Evolutionary conservation across 1,140 invertebrate species (phyloP).

Genomic region (Zaprionus kolodkinae): DNA sequence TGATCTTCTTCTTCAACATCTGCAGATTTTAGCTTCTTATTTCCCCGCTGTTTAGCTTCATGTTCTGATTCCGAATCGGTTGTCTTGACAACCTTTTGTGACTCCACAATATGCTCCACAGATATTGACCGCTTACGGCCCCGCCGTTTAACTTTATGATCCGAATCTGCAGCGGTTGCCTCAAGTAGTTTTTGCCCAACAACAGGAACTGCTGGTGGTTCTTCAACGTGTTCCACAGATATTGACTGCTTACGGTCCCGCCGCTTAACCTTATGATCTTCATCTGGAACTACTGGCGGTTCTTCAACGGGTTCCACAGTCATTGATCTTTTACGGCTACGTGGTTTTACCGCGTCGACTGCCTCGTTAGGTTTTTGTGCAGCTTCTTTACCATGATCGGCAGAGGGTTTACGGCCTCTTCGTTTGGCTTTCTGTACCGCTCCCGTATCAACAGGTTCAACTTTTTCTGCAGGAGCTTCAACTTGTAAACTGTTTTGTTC

Average conservation of each 20-base stretch:
- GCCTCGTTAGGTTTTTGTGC: background rate
- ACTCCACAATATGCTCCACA: background rate
- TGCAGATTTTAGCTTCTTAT: background rate
- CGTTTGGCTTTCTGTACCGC: background rate
- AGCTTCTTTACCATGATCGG: background rate
- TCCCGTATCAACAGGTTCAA: background rate
- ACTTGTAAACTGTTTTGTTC: background rate
- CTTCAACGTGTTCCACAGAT: background rate
- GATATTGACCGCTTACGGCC: constrained; percentile 11
- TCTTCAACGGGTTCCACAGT: background rate
- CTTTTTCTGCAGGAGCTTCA: background rate
- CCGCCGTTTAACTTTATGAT: background rate
- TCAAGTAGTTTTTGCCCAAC: background rate
- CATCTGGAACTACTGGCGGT: background rate
- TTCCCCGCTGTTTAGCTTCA: constrained; percentile 6
- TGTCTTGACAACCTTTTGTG: background rate
- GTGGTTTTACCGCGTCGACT: background rate
- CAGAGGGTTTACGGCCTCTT: background rate
- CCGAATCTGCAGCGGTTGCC: background rate
- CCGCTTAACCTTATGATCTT: no score
- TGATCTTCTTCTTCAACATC: background rate
- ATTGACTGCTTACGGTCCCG: no score
- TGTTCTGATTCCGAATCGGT: background rate
- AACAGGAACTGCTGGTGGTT: background rate
- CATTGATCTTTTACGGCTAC: constrained; percentile 11